Conservation (phyloP, 2,888 invertebrate genomes). For the Uloborus plumipes region DNA sequence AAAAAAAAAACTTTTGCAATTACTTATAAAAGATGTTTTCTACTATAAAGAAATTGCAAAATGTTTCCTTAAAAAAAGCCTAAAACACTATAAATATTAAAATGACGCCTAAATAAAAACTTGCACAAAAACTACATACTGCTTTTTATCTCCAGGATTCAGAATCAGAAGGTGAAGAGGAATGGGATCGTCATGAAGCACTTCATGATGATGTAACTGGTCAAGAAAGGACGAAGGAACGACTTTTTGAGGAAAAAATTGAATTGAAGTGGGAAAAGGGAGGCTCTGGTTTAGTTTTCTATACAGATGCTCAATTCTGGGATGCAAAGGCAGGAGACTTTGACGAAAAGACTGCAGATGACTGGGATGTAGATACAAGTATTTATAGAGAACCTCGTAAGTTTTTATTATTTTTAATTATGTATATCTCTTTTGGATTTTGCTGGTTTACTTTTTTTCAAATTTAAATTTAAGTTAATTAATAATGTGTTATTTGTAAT, state of each 20-base stretch:
- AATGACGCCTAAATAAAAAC: background rate
- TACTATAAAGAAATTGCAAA: background rate
- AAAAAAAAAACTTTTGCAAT: too few species aligned
- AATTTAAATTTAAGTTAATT: too few species aligned
- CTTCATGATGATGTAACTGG: slow-evolving; percentile 73
- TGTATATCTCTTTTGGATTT: too few species aligned
- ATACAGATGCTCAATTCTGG: slow-evolving; percentile 76
- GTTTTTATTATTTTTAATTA: background rate
- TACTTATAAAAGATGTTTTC: too few species aligned
- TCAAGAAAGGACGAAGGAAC: slow-evolving; percentile 73
- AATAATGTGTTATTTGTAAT: too few species aligned
- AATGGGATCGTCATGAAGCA: slow-evolving; percentile 75
- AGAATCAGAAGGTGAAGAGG: slow-evolving; percentile 72
- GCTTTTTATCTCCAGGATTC: slow-evolving; percentile 69
- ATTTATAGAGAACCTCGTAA: slow-evolving; percentile 73
- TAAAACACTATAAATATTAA: background rate
- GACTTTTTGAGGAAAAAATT: slow-evolving; percentile 72
- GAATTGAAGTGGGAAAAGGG: slow-evolving; percentile 76
- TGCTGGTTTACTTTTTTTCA: too few species aligned
- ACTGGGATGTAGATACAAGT: slow-evolving; percentile 76
- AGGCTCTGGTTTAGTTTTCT: slow-evolving; percentile 76
- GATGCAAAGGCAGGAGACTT: slow-evolving; percentile 73
- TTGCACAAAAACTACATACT: background rate
- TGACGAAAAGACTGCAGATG: slow-evolving; percentile 75
- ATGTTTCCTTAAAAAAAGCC: background rate